phyloP scores from a whole-genome alignment of 2,797 vertebrate genomes.

The Megaceryle alcyon region DNA sequence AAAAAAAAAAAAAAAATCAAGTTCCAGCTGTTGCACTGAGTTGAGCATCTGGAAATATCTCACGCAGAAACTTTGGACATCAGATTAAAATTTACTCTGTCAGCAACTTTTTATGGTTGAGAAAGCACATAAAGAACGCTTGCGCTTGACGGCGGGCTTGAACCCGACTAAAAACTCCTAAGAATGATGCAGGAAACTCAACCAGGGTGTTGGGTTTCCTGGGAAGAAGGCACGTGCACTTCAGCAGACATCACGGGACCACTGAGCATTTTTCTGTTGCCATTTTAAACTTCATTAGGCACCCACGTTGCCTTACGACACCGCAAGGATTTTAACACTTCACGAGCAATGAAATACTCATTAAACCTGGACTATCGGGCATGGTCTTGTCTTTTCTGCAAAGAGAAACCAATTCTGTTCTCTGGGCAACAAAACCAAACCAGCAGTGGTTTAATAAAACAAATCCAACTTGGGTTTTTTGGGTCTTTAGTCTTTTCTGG shows the following conservation, averaged over 20 bases:
- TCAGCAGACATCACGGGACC: neutral
- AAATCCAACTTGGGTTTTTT: neutral
- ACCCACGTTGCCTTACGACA: neutral
- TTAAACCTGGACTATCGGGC: neutral
- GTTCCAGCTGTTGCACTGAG: neutral
- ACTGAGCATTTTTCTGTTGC: neutral
- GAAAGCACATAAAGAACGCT: neutral
- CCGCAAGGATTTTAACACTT: neutral
- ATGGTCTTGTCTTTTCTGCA: neutral
- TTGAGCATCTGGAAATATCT: neutral
- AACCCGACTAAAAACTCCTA: neutral
- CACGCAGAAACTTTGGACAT: neutral
- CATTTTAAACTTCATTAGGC: neutral
- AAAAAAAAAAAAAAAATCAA: neutral
- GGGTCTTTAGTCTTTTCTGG: neutral
- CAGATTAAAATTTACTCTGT: neutral
- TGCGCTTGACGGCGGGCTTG: neutral
- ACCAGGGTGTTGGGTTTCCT: neutral
- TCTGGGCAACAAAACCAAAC: neutral
- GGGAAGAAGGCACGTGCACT: neutral
- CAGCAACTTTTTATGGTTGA: accelerated
- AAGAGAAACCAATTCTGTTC: neutral
- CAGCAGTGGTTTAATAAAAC: neutral
- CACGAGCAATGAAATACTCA: neutral
- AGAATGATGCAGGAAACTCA: neutral